phyloP scores from a whole-genome alignment of 1,140 invertebrate species.

The Anadara kagoshimensis region DNA sequence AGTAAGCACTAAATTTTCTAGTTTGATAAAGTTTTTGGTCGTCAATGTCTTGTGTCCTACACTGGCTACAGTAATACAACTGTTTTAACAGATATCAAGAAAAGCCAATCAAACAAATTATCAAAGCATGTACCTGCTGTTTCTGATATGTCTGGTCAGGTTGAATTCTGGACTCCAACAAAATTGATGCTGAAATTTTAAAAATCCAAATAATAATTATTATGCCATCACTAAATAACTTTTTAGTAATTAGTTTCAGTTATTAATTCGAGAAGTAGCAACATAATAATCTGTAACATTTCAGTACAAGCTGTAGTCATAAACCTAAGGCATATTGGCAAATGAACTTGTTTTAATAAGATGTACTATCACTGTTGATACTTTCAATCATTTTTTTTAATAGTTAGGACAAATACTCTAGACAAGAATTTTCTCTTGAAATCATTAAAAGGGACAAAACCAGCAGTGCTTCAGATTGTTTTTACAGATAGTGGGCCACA shows the following conservation, averaged over 20 bases:
- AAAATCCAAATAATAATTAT: slow-evolving; percentile 21
- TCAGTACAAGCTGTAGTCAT: not conserved
- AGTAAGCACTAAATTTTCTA: not conserved
- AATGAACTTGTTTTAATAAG: too few relatives aligned
- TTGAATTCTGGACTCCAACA: slow-evolving; percentile 98
- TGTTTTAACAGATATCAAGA: not conserved
- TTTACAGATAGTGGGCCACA: too few relatives aligned
- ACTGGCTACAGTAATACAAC: not conserved
- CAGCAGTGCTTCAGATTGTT: too few relatives aligned
- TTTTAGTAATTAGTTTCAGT: not conserved
- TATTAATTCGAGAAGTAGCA: not conserved
- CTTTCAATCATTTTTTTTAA: too few relatives aligned
- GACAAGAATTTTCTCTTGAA: too few relatives aligned
- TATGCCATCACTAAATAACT: not conserved
- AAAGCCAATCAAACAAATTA: not conserved
- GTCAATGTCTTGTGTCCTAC: not conserved
- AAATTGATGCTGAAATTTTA: slow-evolving; percentile 80
- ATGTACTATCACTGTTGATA: too few relatives aligned
- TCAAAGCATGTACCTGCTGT: slow-evolving; percentile 84
- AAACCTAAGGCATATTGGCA: not conserved
- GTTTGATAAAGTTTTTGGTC: not conserved
- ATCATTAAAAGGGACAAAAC: too few relatives aligned
- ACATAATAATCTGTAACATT: not conserved
- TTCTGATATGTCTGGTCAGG: slow-evolving; percentile 98
- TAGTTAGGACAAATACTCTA: too few relatives aligned